These are phyloP conservation scores for Peribatodes rhomboidaria DNA, from an alignment of 2,888 invertebrate genomes.

Conservation along the genomic window DNA sequence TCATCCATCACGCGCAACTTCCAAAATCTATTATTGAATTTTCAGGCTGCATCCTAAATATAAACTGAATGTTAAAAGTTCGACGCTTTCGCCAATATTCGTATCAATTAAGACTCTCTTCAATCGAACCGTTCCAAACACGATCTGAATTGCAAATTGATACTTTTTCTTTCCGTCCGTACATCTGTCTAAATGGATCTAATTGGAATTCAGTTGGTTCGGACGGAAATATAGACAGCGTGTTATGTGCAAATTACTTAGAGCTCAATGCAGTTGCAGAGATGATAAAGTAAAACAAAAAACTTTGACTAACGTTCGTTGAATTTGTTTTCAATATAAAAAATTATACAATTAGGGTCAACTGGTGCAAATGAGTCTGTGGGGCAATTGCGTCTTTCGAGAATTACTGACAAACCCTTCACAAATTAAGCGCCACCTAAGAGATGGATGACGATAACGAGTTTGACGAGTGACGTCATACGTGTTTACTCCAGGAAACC, in stretches of 20 bases:
- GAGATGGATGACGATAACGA: too few species aligned
- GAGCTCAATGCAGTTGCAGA: background rate
- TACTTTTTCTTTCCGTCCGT: slow-evolving; percentile 63
- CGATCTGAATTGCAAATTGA: slow-evolving; percentile 77
- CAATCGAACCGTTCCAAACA: slow-evolving; percentile 64
- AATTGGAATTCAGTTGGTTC: slow-evolving; percentile 69
- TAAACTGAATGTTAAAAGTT: slow-evolving; percentile 24
- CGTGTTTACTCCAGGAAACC: too few species aligned
- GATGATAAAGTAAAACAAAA: background rate
- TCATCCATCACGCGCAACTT: too few species aligned
- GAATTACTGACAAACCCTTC: too few species aligned
- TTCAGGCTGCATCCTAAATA: background rate
- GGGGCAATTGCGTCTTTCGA: too few species aligned
- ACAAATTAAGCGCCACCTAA: too few species aligned
- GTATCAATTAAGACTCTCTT: slow-evolving; percentile 75
- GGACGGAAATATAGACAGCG: slow-evolving; percentile 32
- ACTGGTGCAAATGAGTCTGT: too few species aligned
- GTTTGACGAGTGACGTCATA: too few species aligned
- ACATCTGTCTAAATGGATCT: slow-evolving; percentile 66
- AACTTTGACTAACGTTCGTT: too few species aligned
- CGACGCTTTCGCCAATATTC: slow-evolving; percentile 59
- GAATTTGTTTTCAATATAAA: too few species aligned
- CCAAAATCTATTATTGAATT: background rate
- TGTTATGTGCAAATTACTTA: slow-evolving; percentile 10
- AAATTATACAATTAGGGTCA: too few species aligned